Conservation (phyloP, 2,797 vertebrate species). For the Melanotaenia parkinsoni region DNA sequence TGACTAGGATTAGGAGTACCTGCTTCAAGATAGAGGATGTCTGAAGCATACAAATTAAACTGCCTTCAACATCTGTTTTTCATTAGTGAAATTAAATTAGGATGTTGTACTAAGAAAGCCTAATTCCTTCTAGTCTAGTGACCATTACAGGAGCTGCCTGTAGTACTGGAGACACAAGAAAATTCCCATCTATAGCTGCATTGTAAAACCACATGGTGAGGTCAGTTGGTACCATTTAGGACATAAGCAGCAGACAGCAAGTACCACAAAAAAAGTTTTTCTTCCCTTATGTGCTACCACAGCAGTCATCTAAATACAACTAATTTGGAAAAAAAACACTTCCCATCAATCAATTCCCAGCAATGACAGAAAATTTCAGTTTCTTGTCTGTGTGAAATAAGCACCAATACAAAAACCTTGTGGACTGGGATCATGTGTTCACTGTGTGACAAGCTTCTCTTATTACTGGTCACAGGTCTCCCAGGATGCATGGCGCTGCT, state of each 20-base stretch:
- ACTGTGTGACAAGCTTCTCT: slow-evolving; percentile 50
- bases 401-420: background rate
- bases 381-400: background rate
- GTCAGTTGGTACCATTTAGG: slow-evolving; percentile 6
- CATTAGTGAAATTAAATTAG: slow-evolving; percentile 7
- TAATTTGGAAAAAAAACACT: background rate
- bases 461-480: slow-evolving; percentile 30
- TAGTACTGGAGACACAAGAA: background rate
- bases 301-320: background rate
- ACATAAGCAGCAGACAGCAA: background rate
- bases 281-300: background rate
- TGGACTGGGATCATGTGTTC: slow-evolving; percentile 35
- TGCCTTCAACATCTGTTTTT: slow-evolving; percentile 1
- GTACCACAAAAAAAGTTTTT: background rate
- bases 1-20: background rate
- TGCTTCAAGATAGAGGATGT: background rate
- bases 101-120: background rate
- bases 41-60: background rate
- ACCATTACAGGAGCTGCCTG: background rate
- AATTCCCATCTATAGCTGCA: slow-evolving; percentile 12
- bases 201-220: background rate
- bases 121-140: background rate
- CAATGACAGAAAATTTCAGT: background rate
- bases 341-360: background rate
- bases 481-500: slow-evolving; percentile 11